Evolutionary conservation across 2,113 vertebrate genomes (phyloP).

Genomic region (Mesembrinibis cayennensis): DNA sequence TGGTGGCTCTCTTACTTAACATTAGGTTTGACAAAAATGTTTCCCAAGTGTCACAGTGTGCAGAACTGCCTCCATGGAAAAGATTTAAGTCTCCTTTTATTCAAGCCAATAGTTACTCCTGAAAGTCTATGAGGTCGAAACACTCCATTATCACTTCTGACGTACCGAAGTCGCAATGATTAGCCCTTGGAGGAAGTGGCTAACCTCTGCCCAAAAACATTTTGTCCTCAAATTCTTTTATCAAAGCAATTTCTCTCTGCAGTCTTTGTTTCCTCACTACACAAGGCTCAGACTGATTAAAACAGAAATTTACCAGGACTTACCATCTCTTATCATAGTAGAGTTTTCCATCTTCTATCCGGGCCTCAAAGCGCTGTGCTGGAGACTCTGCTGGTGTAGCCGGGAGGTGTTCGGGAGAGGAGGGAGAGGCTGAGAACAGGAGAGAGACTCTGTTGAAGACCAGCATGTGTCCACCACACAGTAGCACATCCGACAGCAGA

Average conservation of each 20-base stretch:
- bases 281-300: not conserved
- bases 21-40: not conserved
- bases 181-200: not conserved
- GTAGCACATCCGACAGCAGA: not conserved
- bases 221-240: not conserved
- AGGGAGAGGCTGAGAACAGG: constrained; percentile 84
- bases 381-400: constrained; percentile 87
- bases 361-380: constrained; percentile 91
- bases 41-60: not conserved
- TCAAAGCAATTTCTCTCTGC: not conserved
- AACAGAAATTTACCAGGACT: not conserved
- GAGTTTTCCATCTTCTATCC: constrained; percentile 96
- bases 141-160: not conserved
- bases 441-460: not conserved
- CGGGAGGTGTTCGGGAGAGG: constrained; percentile 92
- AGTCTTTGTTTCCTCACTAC: not conserved
- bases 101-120: not conserved
- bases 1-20: not conserved
- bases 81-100: not conserved
- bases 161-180: rapidly evolving
- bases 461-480: not conserved
- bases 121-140: not conserved
- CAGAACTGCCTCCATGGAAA: not conserved
- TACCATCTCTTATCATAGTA: constrained; percentile 99
- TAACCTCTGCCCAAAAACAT: not conserved